phyloP scores from a whole-genome alignment of 2,113 vertebrate species.

The Pterophyllum scalare region DNA sequence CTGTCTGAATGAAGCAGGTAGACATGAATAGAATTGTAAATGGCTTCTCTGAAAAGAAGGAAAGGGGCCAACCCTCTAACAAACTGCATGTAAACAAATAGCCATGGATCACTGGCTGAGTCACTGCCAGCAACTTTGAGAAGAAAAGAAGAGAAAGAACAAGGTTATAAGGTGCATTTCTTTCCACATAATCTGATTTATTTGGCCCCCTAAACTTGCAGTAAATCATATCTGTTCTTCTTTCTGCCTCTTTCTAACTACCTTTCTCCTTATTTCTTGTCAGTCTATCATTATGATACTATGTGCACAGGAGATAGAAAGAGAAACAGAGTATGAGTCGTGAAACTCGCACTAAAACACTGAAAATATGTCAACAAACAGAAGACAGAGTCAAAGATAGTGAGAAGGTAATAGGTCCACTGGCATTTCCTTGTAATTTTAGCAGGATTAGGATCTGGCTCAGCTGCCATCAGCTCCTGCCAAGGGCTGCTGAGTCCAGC shows the following conservation, averaged over 20 bases:
- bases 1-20: conserved; percentile 58
- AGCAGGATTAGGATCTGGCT: conserved; percentile 31
- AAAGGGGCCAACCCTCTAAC: conserved; percentile 60
- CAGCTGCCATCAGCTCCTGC: neutral
- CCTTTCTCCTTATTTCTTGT: neutral
- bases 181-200: conserved; percentile 66
- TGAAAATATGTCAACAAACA: conserved; percentile 22
- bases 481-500: conserved; percentile 13
- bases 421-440: conserved; percentile 53
- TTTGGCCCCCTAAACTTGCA: conserved; percentile 34
- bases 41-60: conserved; percentile 55
- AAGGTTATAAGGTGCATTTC: conserved; percentile 51
- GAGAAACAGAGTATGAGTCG: conserved; percentile 20
- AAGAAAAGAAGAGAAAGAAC: conserved; percentile 33
- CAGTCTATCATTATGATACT: neutral
- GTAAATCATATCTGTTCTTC: conserved; percentile 42
- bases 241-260: conserved; percentile 26
- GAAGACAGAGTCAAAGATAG: neutral
- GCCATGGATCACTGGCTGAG: conserved; percentile 50
- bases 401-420: conserved; percentile 9
- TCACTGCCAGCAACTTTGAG: conserved; percentile 49
- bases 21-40: conserved; percentile 74
- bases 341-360: conserved; percentile 20
- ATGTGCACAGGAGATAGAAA: neutral
- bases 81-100: conserved; percentile 74